Percentiles rank a stretch among this genome's conserved stretches.
phyloP scores from a whole-genome alignment of 2,888 invertebrate species.

The Orchesella flavescens region DNA sequence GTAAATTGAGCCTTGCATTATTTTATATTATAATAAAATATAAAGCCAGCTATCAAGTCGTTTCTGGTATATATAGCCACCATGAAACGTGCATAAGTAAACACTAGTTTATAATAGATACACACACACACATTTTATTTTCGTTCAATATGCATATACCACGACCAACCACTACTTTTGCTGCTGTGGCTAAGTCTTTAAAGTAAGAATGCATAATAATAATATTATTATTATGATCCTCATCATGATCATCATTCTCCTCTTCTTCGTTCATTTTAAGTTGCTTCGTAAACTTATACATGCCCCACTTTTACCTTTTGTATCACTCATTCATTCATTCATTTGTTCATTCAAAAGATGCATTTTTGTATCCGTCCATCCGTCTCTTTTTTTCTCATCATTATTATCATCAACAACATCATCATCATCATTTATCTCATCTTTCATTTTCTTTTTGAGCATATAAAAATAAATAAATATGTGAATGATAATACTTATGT shows the following conservation, averaged over 20 bases:
- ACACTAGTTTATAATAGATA: neutral
- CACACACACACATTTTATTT: neutral
- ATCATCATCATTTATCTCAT: constrained; percentile 50
- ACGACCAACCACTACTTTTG: neutral
- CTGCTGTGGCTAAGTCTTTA: constrained; percentile 14
- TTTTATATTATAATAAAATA: too few species aligned
- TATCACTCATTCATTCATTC: constrained; percentile 57
- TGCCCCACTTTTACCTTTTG: constrained; percentile 64
- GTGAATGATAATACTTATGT: constrained; percentile 42
- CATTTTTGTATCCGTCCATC: constrained; percentile 42
- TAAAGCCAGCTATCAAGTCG: too few species aligned
- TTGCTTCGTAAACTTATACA: constrained; percentile 40
- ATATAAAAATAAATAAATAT: constrained; percentile 45
- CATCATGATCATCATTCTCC: constrained; percentile 13
- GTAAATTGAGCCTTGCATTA: too few species aligned
- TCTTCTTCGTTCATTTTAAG: constrained; percentile 26
- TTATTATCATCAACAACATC: constrained; percentile 31
- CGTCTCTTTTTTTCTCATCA: constrained; percentile 39
- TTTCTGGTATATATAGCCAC: neutral
- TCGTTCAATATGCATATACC: neutral
- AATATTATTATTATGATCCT: constrained; percentile 26
- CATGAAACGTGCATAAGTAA: neutral
- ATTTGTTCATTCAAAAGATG: constrained; percentile 50
- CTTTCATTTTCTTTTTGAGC: constrained; percentile 42
- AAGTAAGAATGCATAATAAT: constrained; percentile 10